Evolutionary conservation across 1,140 invertebrate genomes (phyloP).

Genomic region (Notospermus geniculatus): DNA sequence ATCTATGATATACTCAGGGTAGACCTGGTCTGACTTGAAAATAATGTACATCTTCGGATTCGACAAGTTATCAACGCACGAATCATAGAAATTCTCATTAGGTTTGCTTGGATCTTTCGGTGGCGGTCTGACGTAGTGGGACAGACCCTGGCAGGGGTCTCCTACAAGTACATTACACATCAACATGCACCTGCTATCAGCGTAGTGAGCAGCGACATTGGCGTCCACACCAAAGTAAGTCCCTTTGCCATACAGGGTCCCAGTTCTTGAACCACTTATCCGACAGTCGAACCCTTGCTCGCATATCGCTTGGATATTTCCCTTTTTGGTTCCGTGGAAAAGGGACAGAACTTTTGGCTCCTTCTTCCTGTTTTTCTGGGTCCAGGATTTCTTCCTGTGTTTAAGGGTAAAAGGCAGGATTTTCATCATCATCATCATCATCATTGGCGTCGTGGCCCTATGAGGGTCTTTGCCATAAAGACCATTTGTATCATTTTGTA

Average conservation of each 20-base stretch:
- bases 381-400: conserved; percentile 7
- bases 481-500: no score
- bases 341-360: conserved; percentile 26
- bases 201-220: conserved; percentile 32
- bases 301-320: conserved; percentile 31
- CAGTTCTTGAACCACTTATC: conserved; percentile 30
- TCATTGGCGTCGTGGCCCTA: no score
- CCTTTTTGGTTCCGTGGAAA: conserved; percentile 35
- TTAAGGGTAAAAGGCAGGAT: no score
- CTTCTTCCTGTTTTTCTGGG: conserved; percentile 23
- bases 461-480: no score
- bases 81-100: conserved; percentile 34
- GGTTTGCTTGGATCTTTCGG: no score
- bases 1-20: conserved; percentile 46
- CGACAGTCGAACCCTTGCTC: conserved; percentile 38
- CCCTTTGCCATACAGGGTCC: conserved; percentile 41
- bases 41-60: conserved; percentile 42
- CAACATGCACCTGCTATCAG: conserved; percentile 33
- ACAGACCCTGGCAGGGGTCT: conserved; percentile 29
- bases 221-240: conserved; percentile 43
- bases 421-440: no score
- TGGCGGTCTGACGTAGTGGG: conserved; percentile 30
- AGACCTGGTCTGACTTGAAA: conserved; percentile 39
- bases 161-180: conserved; percentile 40
- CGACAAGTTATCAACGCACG: conserved; percentile 35